Evolutionary conservation across 2,113 vertebrate species (phyloP), one percentile per base, ranked within the genome.

Genomic region (Phrynosoma platyrhinos): DNA sequence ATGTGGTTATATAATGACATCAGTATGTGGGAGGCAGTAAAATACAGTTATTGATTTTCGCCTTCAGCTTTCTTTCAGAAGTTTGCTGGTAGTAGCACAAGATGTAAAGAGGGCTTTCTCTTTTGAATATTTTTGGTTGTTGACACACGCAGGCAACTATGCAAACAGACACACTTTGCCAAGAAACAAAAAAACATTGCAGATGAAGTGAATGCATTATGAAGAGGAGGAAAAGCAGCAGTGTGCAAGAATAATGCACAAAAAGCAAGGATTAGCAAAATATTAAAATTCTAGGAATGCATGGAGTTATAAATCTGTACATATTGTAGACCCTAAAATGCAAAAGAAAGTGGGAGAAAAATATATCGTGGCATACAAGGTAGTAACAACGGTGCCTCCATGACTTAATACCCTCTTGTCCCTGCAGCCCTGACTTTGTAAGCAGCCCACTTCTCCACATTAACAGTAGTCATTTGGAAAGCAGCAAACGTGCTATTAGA

Each of bases 401-500:
- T 92, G 96, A 95, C 97, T 96, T 97, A 97, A 97, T 97, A 97
- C 96, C 95, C 96, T 96, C 95, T 95, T 95, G 96, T 97, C 97
- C 96, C 97, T 96, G 96, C 96, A 97, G 97, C 96, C 96, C 95
- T 97, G 96, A 97, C 97, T 98, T 98, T 97, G 95, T 96, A 96
- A 95, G 96, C 97, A 97, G 95, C 97, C 97, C 97, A 98, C 97
- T 98, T 97, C 96, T 97, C 96, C 95, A 97, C 97, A 98, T 99
- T 98, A 98, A 98, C 97, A 95, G 97, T 93, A 97, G 97, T 97
- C 97, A 97, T 98, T 98, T 97, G 94, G 97, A 98, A 97, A 98
- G 97, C 97, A 98, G 98, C 98, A 98, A 98, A 99, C 98, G 98
- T 98, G 97, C 98, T 98, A 99, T 99, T 99, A 99, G 98, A 98